Evolutionary conservation across 2,113 vertebrate species (phyloP).

Genomic region (Nerophis lumbriciformis): DNA sequence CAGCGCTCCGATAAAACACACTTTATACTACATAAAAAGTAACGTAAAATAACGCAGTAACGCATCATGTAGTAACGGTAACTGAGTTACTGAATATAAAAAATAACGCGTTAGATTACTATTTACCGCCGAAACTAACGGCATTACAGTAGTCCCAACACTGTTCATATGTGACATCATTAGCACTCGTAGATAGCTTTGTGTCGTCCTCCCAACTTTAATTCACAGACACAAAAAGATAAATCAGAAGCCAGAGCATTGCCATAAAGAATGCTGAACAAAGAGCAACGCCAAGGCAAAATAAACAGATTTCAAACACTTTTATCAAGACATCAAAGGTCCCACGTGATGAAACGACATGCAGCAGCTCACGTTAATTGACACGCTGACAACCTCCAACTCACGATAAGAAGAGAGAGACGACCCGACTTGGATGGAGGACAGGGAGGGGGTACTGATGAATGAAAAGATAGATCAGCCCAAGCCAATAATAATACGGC

Average conservation of each 20-base stretch:
- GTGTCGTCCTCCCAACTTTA: constrained; percentile 30
- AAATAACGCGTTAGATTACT: no score
- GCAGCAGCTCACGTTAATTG: constrained; percentile 54
- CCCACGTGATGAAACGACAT: constrained; percentile 40
- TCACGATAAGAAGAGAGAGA: constrained; percentile 45
- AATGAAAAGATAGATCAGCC: constrained; percentile 49
- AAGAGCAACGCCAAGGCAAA: constrained; percentile 42
- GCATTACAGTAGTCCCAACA: no score
- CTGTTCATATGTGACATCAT: constrained; percentile 40
- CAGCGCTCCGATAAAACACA: no score
- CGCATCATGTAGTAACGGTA: no score
- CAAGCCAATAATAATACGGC: constrained; percentile 65
- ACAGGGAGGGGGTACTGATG: constrained; percentile 19
- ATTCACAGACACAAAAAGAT: constrained; percentile 48
- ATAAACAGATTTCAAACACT: constrained; percentile 64
- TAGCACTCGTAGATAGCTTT: constrained; percentile 35
- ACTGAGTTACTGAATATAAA: no score
- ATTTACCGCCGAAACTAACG: no score
- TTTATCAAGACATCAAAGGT: constrained; percentile 54
- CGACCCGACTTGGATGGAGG: constrained; percentile 16
- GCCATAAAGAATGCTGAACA: constrained; percentile 10
- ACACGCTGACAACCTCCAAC: constrained; percentile 63
- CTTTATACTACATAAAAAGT: no score
- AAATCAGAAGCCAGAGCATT: constrained; percentile 34
- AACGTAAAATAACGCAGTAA: no score